Percentiles rank a stretch among this genome's conserved stretches.
phyloP scores from a whole-genome alignment of 2,113 vertebrate genomes.

The Cercocebus atys region DNA sequence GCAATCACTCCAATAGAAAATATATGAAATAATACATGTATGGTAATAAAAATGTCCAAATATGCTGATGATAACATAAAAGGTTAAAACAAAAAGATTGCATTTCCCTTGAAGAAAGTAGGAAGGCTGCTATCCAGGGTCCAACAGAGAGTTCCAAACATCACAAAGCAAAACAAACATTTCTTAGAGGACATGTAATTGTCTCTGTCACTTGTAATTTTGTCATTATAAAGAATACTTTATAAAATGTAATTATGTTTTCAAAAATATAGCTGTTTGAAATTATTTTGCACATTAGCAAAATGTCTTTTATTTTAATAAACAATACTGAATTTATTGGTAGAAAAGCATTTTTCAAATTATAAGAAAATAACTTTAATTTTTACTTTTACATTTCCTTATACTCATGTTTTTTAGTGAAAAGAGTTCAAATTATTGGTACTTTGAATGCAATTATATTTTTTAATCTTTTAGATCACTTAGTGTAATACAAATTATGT shows the following conservation, averaged over 20 bases:
- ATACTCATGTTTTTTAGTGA: neutral
- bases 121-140: neutral
- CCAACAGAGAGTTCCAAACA: neutral
- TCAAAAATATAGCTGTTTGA: neutral
- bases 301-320: neutral
- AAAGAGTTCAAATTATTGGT: neutral
- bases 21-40: slow-evolving; percentile 15
- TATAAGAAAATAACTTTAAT: neutral
- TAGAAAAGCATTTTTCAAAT: slow-evolving; percentile 18
- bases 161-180: neutral
- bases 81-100: neutral
- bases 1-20: neutral
- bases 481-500: neutral
- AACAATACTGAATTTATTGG: neutral
- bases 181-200: neutral
- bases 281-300: neutral
- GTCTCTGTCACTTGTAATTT: neutral
- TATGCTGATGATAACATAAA: neutral
- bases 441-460: neutral
- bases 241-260: neutral
- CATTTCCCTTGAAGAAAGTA: neutral
- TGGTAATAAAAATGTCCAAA: neutral
- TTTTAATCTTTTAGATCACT: neutral
- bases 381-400: neutral
- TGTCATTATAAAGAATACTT: neutral